Base-by-base conservation (phyloP, 1,140 invertebrate genomes). In the Drosophila insularis region DNA sequence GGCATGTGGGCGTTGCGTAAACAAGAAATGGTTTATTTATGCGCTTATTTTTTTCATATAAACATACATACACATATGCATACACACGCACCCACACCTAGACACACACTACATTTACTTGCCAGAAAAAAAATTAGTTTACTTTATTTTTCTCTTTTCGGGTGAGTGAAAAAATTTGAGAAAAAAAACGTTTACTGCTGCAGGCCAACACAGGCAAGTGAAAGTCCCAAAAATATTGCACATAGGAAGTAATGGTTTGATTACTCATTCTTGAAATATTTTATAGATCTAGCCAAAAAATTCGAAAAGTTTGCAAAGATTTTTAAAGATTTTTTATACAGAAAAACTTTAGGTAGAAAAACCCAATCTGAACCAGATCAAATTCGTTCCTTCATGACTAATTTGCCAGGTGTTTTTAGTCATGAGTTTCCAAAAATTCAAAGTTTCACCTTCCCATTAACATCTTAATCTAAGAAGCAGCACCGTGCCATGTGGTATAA, bases 21-120 rank as follows among this genome's bases (percentile, higher is more conserved):
- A 67, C 67, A 71, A 71, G 67, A 81, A 77, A 85, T 77, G 68
- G 82, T 80, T 81, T 86, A 86, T 81, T 78, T 86, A 86, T 85
- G 78, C 58, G 65, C 70, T 78, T 86, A 71, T 64, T 69, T 64
- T 69, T 78, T 76, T 62, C 74, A 58, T 59, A 65, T 13, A 17
- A 13, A 13, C 8, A 40, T 21, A 35, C 46, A 66, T 2, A 43
- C 23, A 55, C n/a, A 27, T 4, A 37, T 7, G n/a, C 6, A 50
- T 10, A 31, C 54, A 55, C 21, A 31, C 27, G 14, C 10, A 3
- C n/a, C 11, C 37, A 13, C 2, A 13, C 37, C 37, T 11, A 39
- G 13, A n/a, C n/a, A 27, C 21, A 21, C 21, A 21, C 21, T 21
- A 21, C 2, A 21, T 21, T 1, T 21, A 21, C 21, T 21, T 21